Evolutionary conservation across 2,888 invertebrate genomes (phyloP).

Genomic region (Lordiphosa fenestrarum): DNA sequence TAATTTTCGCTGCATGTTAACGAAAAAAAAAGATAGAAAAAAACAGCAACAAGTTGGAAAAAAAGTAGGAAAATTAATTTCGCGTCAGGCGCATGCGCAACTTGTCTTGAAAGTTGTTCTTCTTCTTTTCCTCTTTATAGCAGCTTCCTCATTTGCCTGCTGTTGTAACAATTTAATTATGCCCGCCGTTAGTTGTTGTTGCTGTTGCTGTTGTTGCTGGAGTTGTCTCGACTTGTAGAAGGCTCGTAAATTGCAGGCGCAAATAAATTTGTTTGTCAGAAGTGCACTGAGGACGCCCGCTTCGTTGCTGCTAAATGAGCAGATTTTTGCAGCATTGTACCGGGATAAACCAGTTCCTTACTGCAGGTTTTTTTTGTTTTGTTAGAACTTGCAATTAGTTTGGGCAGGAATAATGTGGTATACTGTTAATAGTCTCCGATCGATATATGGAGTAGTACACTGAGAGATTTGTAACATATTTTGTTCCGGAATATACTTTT

Average conservation of each 20-base stretch:
- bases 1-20: conserved; percentile 48
- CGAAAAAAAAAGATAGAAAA: conserved; percentile 3
- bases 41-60: conserved; percentile 6
- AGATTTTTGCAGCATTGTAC: too few species aligned
- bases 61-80: conserved; percentile 58
- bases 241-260: conserved; percentile 63
- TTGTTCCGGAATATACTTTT: too few species aligned
- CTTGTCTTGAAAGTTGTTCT: conserved; percentile 52
- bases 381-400: too few species aligned
- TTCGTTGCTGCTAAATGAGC: too few species aligned
- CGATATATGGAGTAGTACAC: too few species aligned
- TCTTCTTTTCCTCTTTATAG: conserved; percentile 29
- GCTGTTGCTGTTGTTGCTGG: conserved; percentile 12
- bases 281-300: conserved; percentile 15
- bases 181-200: conserved; percentile 58
- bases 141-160: conserved; percentile 64
- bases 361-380: too few species aligned
- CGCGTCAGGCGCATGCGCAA: conserved; percentile 68
- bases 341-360: too few species aligned
- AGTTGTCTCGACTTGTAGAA: conserved; percentile 21
- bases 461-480: too few species aligned
- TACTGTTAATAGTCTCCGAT: too few species aligned
- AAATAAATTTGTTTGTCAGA: conserved; percentile 67
- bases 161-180: conserved; percentile 70
- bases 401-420: too few species aligned